These are phyloP conservation scores for Myanophis thanlyinensis DNA, from an alignment of 2,113 vertebrate species.

Conservation along the genomic window DNA sequence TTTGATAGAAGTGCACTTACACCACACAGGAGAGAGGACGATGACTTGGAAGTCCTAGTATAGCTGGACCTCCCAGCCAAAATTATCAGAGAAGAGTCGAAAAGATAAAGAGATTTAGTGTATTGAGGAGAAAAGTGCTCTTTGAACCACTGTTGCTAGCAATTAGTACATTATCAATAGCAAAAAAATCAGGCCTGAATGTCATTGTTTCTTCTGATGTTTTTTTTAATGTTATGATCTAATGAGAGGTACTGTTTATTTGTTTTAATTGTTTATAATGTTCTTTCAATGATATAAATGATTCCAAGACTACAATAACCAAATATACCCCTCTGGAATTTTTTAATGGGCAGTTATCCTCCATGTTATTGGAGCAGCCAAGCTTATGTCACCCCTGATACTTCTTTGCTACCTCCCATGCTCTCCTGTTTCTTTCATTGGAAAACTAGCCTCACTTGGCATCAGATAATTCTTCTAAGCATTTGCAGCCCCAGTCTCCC, in stretches of 20 bases:
- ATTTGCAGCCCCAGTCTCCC: neutral
- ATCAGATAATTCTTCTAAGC: neutral
- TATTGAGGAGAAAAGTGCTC: neutral
- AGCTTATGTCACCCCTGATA: neutral
- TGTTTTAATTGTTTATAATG: neutral
- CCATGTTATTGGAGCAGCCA: neutral
- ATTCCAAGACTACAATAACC: neutral
- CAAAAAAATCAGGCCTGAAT: neutral
- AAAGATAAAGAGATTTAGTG: neutral
- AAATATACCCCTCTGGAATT: neutral
- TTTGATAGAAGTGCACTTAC: neutral
- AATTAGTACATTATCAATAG: neutral
- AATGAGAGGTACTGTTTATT: neutral
- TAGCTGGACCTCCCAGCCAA: neutral
- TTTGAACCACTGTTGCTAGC: neutral
- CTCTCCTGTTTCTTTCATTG: neutral
- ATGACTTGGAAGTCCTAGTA: neutral
- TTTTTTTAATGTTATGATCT: neutral
- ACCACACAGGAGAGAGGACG: neutral
- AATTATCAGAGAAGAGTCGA: neutral
- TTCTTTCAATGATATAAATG: neutral
- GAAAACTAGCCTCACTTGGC: neutral
- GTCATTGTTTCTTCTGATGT: neutral
- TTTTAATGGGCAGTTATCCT: neutral
- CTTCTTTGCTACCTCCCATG: neutral